phyloP scores from a whole-genome alignment of 2,888 invertebrate genomes.

The Drosophila anomalata region DNA sequence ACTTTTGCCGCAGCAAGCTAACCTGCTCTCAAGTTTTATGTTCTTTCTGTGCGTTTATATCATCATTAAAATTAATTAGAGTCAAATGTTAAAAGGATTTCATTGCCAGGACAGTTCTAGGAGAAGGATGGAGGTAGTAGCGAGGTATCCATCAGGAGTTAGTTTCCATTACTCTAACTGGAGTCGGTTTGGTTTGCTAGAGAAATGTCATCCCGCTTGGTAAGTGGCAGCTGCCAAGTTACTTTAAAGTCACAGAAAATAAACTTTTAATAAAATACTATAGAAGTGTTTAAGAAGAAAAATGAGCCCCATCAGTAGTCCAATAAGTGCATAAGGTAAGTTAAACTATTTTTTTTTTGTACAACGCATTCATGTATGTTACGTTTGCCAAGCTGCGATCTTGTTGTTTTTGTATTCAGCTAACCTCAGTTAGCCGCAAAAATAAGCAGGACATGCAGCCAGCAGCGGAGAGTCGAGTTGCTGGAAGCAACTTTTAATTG shows the following conservation, averaged over 20 bases:
- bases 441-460: slow-evolving; percentile 23
- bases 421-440: slow-evolving; percentile 39
- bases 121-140: neutral
- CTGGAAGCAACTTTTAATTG: slow-evolving; percentile 72
- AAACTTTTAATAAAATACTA: neutral
- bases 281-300: neutral
- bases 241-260: slow-evolving; percentile 3
- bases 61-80: slow-evolving; percentile 81
- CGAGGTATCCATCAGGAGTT: slow-evolving; percentile 51
- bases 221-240: slow-evolving; percentile 15
- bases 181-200: slow-evolving; percentile 1
- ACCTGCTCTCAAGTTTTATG: slow-evolving; percentile 31
- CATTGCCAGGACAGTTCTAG: slow-evolving; percentile 35
- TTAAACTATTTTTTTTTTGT: slow-evolving; percentile 73
- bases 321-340: neutral
- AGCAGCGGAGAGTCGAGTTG: slow-evolving; percentile 22
- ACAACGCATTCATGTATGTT: slow-evolving; percentile 59
- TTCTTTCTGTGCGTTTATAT: slow-evolving; percentile 57
- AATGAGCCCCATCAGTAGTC: neutral
- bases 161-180: slow-evolving; percentile 11
- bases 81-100: slow-evolving; percentile 73
- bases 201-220: slow-evolving; percentile 13
- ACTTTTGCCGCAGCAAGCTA: slow-evolving; percentile 22
- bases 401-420: slow-evolving; percentile 14
- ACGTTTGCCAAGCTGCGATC: slow-evolving; percentile 9